Evolutionary conservation across 2,113 vertebrate species (phyloP).

Genomic region (Solea solea): DNA sequence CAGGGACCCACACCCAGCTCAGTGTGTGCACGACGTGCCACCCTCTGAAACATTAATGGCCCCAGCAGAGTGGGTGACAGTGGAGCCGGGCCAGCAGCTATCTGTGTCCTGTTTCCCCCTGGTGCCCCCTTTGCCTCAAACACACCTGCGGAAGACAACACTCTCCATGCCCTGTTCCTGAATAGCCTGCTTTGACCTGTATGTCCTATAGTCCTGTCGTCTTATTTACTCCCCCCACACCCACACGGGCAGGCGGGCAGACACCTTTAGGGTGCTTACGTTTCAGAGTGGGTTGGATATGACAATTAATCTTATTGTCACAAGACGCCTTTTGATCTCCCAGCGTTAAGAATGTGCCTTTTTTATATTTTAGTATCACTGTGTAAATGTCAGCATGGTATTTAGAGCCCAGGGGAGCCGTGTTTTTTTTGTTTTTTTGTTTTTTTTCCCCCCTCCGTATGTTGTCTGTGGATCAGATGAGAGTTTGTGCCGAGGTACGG

Average conservation of each 20-base stretch:
- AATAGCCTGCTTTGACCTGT: conserved; percentile 55
- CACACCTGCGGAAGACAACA: conserved; percentile 69
- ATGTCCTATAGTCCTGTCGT: conserved; percentile 35
- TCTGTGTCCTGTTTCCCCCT: conserved; percentile 55
- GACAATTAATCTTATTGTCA: conserved; percentile 72
- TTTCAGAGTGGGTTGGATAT: conserved; percentile 40
- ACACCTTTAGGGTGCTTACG: conserved; percentile 4
- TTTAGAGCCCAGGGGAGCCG: conserved; percentile 67
- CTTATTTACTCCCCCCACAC: conserved; percentile 23
- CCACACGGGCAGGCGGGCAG: conserved; percentile 12
- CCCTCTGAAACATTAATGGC: conserved; percentile 58
- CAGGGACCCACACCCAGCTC: conserved; percentile 21
- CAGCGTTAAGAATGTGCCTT: conserved; percentile 47
- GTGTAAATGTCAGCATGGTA: conserved; percentile 78
- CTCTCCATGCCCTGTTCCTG: conserved; percentile 53
- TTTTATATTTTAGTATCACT: conserved; percentile 55
- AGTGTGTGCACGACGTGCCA: conserved; percentile 38
- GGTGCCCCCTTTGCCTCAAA: conserved; percentile 52
- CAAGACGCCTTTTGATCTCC: conserved; percentile 52
- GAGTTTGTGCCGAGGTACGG: conserved; percentile 39
- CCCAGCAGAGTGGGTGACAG: conserved; percentile 62
- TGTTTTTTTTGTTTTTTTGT: conserved; percentile 29
- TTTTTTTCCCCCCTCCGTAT: neutral
- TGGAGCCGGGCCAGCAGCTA: conserved; percentile 44
- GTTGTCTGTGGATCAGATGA: conserved; percentile 49